Conservation (phyloP, 2,888 invertebrate species). For the Hydraecia micacea region DNA sequence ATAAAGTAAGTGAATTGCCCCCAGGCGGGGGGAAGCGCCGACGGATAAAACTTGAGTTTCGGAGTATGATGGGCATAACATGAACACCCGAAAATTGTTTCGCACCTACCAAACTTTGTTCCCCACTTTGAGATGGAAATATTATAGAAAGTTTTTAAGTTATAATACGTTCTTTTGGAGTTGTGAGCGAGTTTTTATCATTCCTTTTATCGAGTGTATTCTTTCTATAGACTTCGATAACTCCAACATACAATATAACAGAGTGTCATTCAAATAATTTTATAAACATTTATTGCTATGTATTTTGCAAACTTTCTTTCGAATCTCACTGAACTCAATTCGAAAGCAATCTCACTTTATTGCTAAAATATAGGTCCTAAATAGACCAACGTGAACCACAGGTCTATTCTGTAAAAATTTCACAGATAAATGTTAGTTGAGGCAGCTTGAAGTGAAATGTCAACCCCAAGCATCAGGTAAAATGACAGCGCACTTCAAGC, state of each 20-base stretch:
- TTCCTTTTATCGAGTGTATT: slow-evolving; percentile 48
- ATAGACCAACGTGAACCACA: neutral
- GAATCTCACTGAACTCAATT: neutral
- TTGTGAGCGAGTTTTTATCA: slow-evolving; percentile 50
- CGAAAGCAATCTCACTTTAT: neutral
- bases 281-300: neutral
- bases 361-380: neutral
- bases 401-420: neutral
- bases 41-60: slow-evolving; percentile 61
- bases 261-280: slow-evolving; percentile 3
- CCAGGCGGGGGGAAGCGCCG: slow-evolving; percentile 13
- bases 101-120: slow-evolving; percentile 65
- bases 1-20: slow-evolving; percentile 65
- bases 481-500: neutral
- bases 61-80: slow-evolving; percentile 63
- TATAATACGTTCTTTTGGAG: slow-evolving; percentile 44
- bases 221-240: slow-evolving; percentile 18
- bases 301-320: slow-evolving; percentile 1
- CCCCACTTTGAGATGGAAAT: slow-evolving; percentile 62
- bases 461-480: neutral
- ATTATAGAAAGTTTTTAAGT: slow-evolving; percentile 59
- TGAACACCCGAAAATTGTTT: slow-evolving; percentile 67
- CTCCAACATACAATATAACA: slow-evolving; percentile 18
- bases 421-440: neutral
- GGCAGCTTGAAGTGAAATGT: neutral